A percentile compares a stretch with the other conserved stretches of the same genome.
Evolutionary conservation across 2,797 vertebrate species (phyloP).

Genomic region (Spizella passerina): DNA sequence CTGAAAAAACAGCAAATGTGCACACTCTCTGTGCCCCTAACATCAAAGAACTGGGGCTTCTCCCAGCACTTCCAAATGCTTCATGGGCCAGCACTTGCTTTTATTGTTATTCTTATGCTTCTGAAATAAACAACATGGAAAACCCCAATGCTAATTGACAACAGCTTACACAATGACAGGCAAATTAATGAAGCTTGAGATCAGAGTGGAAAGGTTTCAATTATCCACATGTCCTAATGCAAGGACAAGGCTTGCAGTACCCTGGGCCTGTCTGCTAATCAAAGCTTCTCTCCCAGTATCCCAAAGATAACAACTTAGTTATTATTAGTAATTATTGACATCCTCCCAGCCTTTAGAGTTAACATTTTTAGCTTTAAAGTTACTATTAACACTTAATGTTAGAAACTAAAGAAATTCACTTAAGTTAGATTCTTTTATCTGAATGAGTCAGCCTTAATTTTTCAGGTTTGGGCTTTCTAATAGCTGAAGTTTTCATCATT

Average conservation of each 20-base stretch:
- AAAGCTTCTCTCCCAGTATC: background rate
- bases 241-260: background rate
- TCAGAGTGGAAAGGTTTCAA: conserved; percentile 15
- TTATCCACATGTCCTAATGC: background rate
- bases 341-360: background rate
- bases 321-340: background rate
- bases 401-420: background rate
- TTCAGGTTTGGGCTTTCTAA: background rate
- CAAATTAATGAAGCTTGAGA: background rate
- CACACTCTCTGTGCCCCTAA: background rate
- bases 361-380: background rate
- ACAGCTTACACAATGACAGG: background rate
- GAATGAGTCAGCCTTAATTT: background rate
- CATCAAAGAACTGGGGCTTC: background rate
- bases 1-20: background rate
- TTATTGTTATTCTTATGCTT: background rate
- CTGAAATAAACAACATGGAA: conserved; percentile 25
- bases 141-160: conserved; percentile 18
- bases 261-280: background rate
- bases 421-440: background rate
- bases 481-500: background rate
- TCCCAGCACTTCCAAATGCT: background rate
- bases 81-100: background rate
- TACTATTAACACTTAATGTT: background rate
- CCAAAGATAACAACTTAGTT: background rate